Percentiles rank a stretch among this genome's conserved stretches.
These are phyloP conservation scores for Entomyzon cyanotis DNA, from an alignment of 2,113 vertebrate genomes.

Conservation along the genomic window DNA sequence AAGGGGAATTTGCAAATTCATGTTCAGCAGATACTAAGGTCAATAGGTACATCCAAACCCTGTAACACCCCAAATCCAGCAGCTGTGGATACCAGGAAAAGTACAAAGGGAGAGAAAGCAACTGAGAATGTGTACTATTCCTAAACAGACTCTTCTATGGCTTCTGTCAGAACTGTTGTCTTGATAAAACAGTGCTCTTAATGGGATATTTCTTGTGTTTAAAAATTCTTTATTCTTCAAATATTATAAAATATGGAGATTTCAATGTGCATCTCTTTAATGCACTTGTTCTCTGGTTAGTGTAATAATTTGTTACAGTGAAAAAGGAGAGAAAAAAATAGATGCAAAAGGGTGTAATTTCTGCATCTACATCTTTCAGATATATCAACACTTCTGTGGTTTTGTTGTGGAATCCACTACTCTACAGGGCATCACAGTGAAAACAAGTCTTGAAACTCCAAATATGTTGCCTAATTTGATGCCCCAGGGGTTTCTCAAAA, in stretches of 20 bases:
- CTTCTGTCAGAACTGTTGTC: background rate
- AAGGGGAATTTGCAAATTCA: background rate
- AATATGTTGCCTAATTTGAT: background rate
- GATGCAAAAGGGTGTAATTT: background rate
- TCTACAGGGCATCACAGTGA: background rate
- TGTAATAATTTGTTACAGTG: background rate
- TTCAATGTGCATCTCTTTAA: background rate
- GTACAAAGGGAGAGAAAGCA: background rate
- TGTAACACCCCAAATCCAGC: background rate
- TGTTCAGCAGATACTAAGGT: background rate
- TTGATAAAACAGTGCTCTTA: background rate
- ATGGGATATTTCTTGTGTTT: background rate
- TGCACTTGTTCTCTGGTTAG: background rate
- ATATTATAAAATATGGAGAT: background rate
- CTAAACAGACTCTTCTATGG: background rate
- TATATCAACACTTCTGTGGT: fast-evolving
- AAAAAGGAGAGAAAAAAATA: background rate
- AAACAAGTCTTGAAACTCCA: background rate
- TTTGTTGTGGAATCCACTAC: background rate
- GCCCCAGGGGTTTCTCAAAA: background rate
- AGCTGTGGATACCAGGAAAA: background rate
- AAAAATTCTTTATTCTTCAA: background rate
- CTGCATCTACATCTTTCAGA: background rate
- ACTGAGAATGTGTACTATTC: background rate
- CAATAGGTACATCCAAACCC: background rate